Percentiles rank a stretch among this genome's conserved stretches.
Conservation (phyloP, 2,797 vertebrate genomes). For the Tragelaphus oryx region DNA sequence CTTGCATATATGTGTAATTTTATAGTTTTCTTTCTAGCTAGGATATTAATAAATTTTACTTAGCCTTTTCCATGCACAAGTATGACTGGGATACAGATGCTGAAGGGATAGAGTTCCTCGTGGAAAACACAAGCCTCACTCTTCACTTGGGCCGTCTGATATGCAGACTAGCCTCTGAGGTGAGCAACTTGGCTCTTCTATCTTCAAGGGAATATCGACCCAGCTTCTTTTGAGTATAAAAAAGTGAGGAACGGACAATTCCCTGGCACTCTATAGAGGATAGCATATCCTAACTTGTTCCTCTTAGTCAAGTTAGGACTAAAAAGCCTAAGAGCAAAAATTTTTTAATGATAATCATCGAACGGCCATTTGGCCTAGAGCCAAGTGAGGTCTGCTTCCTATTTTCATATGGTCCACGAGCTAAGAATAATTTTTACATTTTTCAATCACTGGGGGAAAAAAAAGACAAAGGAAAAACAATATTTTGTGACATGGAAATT, state of each 20-base stretch:
- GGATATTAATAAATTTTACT: conserved; percentile 74
- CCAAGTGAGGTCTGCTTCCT: neutral
- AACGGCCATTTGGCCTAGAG: neutral
- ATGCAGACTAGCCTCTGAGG: neutral
- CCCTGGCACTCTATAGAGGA: neutral
- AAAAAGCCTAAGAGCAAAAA: neutral
- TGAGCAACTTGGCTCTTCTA: conserved; percentile 20
- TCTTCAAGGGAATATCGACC: neutral
- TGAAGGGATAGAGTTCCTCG: conserved; percentile 35
- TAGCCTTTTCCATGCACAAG: conserved; percentile 55
- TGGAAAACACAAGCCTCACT: conserved; percentile 57
- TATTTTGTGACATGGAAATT: conserved; percentile 4
- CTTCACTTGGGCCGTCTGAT: conserved; percentile 42
- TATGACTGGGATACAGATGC: conserved; percentile 64
- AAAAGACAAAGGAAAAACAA: neutral
- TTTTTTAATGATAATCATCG: neutral
- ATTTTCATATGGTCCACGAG: neutral
- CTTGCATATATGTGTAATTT: conserved; percentile 74
- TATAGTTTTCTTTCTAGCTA: conserved; percentile 74
- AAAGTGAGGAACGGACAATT: neutral
- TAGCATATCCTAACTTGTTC: neutral
- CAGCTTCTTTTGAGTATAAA: neutral
- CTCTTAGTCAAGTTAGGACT: neutral
- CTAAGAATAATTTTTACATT: neutral
- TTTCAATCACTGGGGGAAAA: neutral